Conservation (phyloP, 2,797 vertebrate genomes). For the Acrossocheilus wenchowensis region DNA sequence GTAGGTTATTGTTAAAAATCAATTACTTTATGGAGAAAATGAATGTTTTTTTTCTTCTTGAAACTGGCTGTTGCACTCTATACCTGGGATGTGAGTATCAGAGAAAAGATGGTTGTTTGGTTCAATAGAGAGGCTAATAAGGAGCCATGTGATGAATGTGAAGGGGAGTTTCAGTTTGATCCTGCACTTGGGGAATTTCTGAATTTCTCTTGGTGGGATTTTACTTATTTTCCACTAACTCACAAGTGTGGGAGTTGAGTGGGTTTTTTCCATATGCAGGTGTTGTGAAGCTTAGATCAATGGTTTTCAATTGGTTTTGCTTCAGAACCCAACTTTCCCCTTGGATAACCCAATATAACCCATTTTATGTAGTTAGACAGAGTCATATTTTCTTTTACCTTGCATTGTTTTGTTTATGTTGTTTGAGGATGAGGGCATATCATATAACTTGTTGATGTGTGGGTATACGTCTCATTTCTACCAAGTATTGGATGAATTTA, state of each 20-base stretch:
- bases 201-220: not conserved
- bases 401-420: not conserved
- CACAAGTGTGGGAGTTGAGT: not conserved
- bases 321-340: not conserved
- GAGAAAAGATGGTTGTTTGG: not conserved
- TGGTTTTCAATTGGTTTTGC: not conserved
- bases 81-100: not conserved
- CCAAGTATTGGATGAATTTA: not conserved
- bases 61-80: not conserved
- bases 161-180: not conserved
- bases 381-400: not conserved
- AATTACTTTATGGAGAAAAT: not conserved
- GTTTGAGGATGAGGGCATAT: not conserved
- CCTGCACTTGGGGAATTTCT: constrained; percentile 9
- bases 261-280: not conserved
- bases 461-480: not conserved
- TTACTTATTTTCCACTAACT: not conserved
- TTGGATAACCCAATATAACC: not conserved
- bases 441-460: not conserved
- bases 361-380: not conserved
- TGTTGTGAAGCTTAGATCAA: not conserved
- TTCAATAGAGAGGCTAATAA: not conserved
- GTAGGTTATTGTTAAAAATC: not conserved
- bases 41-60: not conserved
- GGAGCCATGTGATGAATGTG: not conserved